These are phyloP conservation scores for Cephus rjabovi DNA, from an alignment of 2,888 invertebrate genomes.

Conservation along the genomic window DNA sequence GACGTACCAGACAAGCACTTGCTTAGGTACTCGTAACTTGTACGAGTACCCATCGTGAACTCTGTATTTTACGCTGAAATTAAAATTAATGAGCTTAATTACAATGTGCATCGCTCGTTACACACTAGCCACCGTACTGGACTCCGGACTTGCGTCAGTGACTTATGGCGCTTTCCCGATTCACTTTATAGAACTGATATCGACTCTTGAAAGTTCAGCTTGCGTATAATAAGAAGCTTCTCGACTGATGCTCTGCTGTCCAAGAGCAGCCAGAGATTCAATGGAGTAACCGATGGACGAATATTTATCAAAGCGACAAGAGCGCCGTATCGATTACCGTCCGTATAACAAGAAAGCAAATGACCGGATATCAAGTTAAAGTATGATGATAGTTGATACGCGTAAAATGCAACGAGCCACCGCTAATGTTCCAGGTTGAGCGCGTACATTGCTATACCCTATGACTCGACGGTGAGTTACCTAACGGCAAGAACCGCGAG, in stretches of 20 bases:
- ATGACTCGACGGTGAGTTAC: slow-evolving; percentile 27
- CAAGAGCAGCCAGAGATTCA: background rate
- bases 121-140: slow-evolving; percentile 13
- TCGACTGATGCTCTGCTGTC: background rate
- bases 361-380: slow-evolving; percentile 61
- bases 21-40: background rate
- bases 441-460: background rate
- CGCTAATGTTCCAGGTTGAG: slow-evolving; percentile 48
- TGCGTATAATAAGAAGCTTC: background rate
- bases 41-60: background rate
- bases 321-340: slow-evolving; percentile 51
- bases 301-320: background rate
- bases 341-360: slow-evolving; percentile 51
- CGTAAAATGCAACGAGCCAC: slow-evolving; percentile 53
- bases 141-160: background rate
- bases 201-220: background rate
- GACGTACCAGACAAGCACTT: background rate
- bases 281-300: background rate
- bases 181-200: background rate
- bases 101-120: slow-evolving; percentile 36
- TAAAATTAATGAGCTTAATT: slow-evolving; percentile 43
- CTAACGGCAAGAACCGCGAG: slow-evolving; percentile 45
- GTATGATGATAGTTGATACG: slow-evolving; percentile 62
- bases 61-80: slow-evolving; percentile 33
- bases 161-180: background rate